These are phyloP conservation scores for Noctilio leporinus DNA, from an alignment of 2,113 vertebrate species.

Conservation along the genomic window DNA sequence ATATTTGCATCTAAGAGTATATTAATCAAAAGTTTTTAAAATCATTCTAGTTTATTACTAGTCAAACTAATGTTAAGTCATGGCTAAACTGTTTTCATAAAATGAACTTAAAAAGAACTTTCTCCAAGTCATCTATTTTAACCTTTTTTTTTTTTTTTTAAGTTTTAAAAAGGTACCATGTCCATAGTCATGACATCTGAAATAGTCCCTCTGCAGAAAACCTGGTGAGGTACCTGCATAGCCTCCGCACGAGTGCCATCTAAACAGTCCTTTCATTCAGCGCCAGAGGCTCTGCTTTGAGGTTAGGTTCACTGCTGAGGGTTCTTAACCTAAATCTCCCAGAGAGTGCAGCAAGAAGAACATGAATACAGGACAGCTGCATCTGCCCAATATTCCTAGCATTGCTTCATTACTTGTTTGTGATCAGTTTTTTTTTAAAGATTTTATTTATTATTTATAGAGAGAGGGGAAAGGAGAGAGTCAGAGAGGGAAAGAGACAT, in stretches of 20 bases:
- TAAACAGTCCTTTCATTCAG: neutral
- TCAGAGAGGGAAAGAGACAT: no score
- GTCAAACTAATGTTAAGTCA: neutral
- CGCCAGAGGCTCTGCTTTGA: neutral
- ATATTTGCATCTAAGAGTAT: neutral
- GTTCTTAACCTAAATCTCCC: neutral
- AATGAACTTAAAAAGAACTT: neutral
- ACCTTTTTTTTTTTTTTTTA: neutral
- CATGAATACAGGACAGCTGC: neutral
- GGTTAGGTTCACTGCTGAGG: neutral
- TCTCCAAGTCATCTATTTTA: neutral
- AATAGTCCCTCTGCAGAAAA: neutral
- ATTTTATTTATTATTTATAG: no score
- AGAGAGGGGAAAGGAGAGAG: no score
- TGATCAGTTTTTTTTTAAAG: no score
- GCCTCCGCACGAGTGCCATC: neutral
- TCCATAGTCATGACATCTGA: neutral
- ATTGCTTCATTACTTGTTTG: neutral
- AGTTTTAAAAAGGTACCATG: neutral
- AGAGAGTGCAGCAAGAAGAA: neutral
- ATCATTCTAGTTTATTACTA: neutral
- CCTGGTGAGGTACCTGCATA: neutral
- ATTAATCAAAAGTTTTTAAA: neutral
- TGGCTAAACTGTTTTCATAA: conserved; percentile 1
- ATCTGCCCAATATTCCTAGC: neutral